phyloP scores from a whole-genome alignment of 1,140 invertebrate species.

The Diorhabda carinulata region DNA sequence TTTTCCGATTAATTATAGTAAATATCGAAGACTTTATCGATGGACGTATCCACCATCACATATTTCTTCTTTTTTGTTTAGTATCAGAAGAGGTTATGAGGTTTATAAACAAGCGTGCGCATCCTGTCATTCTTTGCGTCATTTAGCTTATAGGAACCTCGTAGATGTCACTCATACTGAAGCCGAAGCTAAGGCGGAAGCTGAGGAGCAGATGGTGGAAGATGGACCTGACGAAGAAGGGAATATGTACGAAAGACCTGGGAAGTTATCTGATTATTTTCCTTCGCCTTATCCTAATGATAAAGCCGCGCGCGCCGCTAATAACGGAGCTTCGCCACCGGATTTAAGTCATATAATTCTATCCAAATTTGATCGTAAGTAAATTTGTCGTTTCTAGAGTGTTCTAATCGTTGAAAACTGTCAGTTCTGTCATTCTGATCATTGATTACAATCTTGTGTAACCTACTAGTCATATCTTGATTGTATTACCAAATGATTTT shows the following conservation, averaged over 20 bases:
- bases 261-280: conserved; percentile 89
- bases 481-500: too few relatives aligned
- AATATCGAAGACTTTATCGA: conserved; percentile 6
- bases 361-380: conserved; percentile 77
- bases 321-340: conserved; percentile 91
- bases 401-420: too few relatives aligned
- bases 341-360: conserved; percentile 89
- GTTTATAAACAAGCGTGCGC: conserved; percentile 99
- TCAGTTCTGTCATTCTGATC: background rate
- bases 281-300: conserved; percentile 92
- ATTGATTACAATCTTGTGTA: too few relatives aligned
- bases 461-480: too few relatives aligned
- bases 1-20: background rate
- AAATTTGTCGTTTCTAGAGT: conserved; percentile 9
- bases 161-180: conserved; percentile 88
- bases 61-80: conserved; percentile 31
- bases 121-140: conserved; percentile 95
- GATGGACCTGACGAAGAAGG: conserved; percentile 96
- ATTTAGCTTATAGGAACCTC: conserved; percentile 88
- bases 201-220: conserved; percentile 78
- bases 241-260: conserved; percentile 87
- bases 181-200: conserved; percentile 90
- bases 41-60: background rate
- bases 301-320: conserved; percentile 86
- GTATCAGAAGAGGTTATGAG: conserved; percentile 91